Conservation (phyloP, 2,888 invertebrate species). For the Thera britannica region DNA sequence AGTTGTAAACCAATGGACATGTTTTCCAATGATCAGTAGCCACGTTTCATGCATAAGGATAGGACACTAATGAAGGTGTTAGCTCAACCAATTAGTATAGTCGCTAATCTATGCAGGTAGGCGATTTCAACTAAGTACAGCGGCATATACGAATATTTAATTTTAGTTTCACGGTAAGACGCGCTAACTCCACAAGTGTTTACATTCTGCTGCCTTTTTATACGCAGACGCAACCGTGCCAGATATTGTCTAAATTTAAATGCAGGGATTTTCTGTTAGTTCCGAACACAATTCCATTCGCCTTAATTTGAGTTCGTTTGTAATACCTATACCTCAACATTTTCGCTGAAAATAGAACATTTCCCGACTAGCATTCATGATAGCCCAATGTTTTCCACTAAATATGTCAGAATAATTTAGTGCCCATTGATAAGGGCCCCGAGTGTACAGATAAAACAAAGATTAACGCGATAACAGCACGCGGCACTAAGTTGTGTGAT, state of each 20-base stretch:
- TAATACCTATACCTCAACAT: background rate
- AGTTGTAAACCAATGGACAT: background rate
- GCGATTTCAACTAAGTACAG: background rate
- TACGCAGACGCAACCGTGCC: slow-evolving; percentile 38
- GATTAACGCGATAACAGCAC: slow-evolving; percentile 70
- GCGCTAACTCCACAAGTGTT: slow-evolving; percentile 9
- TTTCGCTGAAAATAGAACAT: slow-evolving; percentile 3
- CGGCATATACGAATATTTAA: no score
- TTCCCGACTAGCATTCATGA: slow-evolving; percentile 6
- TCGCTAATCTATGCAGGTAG: no score
- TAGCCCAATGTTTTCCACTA: slow-evolving; percentile 56
- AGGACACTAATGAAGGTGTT: background rate
- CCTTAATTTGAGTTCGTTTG: background rate
- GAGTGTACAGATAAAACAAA: slow-evolving; percentile 63
- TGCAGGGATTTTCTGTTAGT: slow-evolving; percentile 2
- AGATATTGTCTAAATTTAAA: slow-evolving; percentile 29
- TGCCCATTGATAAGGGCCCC: slow-evolving; percentile 63
- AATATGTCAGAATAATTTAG: slow-evolving; percentile 70
- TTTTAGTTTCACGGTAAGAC: slow-evolving; percentile 6
- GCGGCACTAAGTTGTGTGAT: slow-evolving; percentile 45
- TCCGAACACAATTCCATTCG: background rate
- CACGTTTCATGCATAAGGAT: no score
- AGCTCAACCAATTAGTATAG: slow-evolving; percentile 1
- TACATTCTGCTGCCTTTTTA: slow-evolving; percentile 10
- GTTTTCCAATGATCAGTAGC: background rate